Base-by-base conservation (phyloP, 2,113 vertebrate genomes). In the Psilopogon haemacephalus region DNA sequence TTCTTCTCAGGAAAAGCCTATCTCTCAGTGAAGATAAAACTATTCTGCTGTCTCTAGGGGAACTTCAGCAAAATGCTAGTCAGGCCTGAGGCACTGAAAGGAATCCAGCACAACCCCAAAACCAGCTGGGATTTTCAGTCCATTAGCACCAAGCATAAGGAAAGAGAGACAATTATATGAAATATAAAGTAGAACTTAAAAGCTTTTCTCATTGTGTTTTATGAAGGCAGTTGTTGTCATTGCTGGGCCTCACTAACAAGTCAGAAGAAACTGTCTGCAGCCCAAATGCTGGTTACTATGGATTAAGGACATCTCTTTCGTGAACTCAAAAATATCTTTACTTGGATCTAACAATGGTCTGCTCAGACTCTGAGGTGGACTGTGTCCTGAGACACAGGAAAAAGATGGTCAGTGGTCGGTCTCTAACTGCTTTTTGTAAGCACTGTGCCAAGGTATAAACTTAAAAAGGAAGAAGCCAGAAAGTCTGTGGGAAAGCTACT, bases 251-350 rank as follows among this genome's bases (percentile, higher is more conserved):
- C 35, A 52, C 40, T 74, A 48, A 40, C 72, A 85, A 97, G 69
- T 65, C 90, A 94, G 92, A 93, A 95, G 93, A 97, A 98, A 97
- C 96, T 95, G 86, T 95, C 96, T 94, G 82, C 80, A 32, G 96
- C 90, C 96, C 23, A 93, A 95, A 88, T 84, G 37, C 65, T 55
- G 38, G 86, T 98, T 97, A 98, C 98, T 97, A 94, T 84, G 93
- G 96, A 90, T 98, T 98, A 98, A 96, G 96, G 69, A 95, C 9
- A n/a, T 92, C 90, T 72, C 28, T 76, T 44, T 74, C 30, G 12
- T 23, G 15, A 82, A 50, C 60, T 95, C 92, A 88, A 71, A 97
- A 98, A 97, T 97, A 93, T 81, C 84, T 91, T 94, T 90, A 80
- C 89, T 84, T 92, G 86, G 62, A 68, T 77, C 62, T 63, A 58